A percentile compares a stretch with the other conserved stretches of the same genome.
These are phyloP conservation scores for Thamnophis sirtalis DNA, from an alignment of 2,113 vertebrate genomes.

Conservation along the genomic window DNA sequence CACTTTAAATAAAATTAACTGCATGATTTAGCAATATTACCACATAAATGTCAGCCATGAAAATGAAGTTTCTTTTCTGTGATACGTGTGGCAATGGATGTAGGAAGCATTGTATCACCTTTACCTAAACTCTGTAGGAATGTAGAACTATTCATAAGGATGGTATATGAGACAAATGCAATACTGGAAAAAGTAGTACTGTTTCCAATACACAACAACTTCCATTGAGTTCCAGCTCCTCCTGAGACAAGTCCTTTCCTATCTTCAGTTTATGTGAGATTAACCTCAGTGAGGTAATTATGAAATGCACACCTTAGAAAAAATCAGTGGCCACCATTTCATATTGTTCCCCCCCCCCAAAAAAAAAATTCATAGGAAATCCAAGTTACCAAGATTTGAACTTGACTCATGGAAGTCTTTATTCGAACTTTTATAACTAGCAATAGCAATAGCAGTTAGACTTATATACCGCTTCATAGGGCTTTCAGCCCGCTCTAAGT, in stretches of 20 bases:
- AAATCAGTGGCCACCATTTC: not conserved
- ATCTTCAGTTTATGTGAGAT: not conserved
- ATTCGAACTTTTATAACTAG: not conserved
- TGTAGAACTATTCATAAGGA: not conserved
- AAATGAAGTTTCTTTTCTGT: not conserved
- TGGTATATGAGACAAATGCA: not conserved
- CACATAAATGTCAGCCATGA: not conserved
- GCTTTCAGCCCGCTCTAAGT: too few species aligned
- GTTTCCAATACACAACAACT: not conserved
- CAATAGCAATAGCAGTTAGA: too few species aligned
- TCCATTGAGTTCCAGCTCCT: not conserved
- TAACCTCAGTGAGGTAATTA: not conserved
- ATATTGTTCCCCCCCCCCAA: not conserved
- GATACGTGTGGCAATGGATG: not conserved
- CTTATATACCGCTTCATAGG: too few species aligned
- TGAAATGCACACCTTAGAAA: not conserved
- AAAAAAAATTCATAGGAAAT: not conserved
- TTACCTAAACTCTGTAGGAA: not conserved
- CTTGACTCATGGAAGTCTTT: not conserved
- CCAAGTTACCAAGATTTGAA: not conserved
- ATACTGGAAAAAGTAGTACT: not conserved
- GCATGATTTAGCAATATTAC: slow-evolving; percentile 36
- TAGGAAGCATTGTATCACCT: too few species aligned
- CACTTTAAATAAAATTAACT: slow-evolving; percentile 45
- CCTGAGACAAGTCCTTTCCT: not conserved